phyloP scores from a whole-genome alignment of 2,113 vertebrate genomes.

The Oreochromis spilurus region DNA sequence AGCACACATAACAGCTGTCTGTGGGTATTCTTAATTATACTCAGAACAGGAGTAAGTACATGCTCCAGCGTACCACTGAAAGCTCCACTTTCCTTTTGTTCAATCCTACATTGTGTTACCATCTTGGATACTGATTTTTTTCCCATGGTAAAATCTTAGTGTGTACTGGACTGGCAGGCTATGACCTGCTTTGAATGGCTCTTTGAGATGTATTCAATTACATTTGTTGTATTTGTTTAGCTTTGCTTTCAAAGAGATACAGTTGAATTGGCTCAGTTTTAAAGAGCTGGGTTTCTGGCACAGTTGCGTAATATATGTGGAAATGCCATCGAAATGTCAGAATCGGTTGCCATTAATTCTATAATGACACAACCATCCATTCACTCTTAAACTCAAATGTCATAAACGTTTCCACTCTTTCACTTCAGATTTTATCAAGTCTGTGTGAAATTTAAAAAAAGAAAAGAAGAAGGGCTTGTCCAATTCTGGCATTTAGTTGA shows the following conservation, averaged over 20 bases:
- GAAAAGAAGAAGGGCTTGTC: not conserved
- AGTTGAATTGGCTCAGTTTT: conserved; percentile 1
- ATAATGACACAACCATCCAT: conserved; percentile 10
- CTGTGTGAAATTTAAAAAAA: not conserved
- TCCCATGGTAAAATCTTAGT: not conserved
- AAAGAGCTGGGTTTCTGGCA: not conserved
- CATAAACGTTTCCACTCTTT: not conserved
- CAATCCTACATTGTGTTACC: not conserved
- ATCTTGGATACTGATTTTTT: not conserved
- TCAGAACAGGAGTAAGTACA: not conserved
- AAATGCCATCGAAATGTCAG: conserved; percentile 67
- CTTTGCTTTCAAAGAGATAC: not conserved
- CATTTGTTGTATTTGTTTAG: conserved; percentile 4
- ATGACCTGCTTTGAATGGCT: not conserved
- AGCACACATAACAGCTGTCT: not conserved
- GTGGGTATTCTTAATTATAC: not conserved
- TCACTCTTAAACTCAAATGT: conserved; percentile 15
- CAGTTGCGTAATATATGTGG: not conserved
- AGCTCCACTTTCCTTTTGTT: not conserved
- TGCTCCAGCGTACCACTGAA: not conserved
- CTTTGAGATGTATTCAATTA: not conserved
- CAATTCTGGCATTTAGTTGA: not conserved
- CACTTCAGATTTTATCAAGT: not conserved
- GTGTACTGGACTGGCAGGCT: not conserved
- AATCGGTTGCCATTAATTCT: conserved; percentile 6